Percentiles rank a stretch among this genome's conserved stretches.
Conservation (phyloP, 2,797 vertebrate species). For the Valencia hispanica region DNA sequence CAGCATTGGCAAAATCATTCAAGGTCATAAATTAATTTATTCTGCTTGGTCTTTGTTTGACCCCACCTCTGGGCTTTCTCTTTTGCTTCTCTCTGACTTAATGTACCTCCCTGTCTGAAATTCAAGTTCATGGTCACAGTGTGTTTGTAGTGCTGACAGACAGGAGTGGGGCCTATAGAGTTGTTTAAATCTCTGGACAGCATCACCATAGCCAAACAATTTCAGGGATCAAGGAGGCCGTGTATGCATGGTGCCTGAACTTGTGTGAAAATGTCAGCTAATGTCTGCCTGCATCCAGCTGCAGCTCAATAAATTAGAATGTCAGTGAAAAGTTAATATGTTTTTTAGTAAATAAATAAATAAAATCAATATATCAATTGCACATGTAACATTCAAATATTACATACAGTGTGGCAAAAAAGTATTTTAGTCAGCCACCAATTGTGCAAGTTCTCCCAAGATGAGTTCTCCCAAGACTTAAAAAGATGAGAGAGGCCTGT, state of each 20-base stretch:
- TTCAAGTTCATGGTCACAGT: constrained; percentile 15
- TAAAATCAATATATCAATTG: neutral
- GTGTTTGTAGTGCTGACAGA: constrained; percentile 39
- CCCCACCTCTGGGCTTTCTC: constrained; percentile 8
- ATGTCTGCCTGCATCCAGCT: neutral
- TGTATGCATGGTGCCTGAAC: constrained; percentile 1
- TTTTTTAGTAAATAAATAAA: too few relatives aligned
- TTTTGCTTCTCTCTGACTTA: constrained; percentile 15
- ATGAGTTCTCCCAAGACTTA: too few relatives aligned
- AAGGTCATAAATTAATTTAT: constrained; percentile 20
- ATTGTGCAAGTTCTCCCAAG: too few relatives aligned
- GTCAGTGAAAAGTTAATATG: neutral
- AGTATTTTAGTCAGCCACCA: too few relatives aligned
- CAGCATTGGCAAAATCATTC: neutral
- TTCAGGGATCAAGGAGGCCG: constrained; percentile 11
- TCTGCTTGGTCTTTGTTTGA: constrained; percentile 25
- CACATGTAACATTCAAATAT: constrained; percentile 23
- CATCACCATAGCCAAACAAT: constrained; percentile 21
- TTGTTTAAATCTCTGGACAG: constrained; percentile 42
- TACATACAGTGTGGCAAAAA: too few relatives aligned
- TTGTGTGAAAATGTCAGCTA: constrained; percentile 14
- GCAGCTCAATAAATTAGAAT: neutral
- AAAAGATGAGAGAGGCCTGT: too few relatives aligned
- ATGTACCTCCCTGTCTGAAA: constrained; percentile 6
- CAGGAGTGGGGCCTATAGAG: constrained; percentile 36